These are phyloP conservation scores for Regulus satrapa DNA, from an alignment of 2,113 vertebrate species.

Conservation along the genomic window DNA sequence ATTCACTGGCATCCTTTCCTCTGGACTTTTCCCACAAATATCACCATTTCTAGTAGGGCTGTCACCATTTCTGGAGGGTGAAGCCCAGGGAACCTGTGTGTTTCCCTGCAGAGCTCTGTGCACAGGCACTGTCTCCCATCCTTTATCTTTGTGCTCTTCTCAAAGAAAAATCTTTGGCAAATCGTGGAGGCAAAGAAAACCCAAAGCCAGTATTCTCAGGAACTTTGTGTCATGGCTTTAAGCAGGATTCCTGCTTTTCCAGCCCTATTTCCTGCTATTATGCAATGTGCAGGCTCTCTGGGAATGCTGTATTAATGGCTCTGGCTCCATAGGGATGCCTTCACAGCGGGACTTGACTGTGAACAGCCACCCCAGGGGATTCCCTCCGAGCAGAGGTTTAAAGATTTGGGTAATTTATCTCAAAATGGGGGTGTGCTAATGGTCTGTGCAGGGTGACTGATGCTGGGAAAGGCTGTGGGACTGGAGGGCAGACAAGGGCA, in stretches of 20 bases:
- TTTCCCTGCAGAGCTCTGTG: not conserved
- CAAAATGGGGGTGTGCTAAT: not conserved
- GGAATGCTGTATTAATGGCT: not conserved
- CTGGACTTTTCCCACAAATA: not conserved
- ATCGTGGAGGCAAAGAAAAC: not conserved
- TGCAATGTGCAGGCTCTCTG: not conserved
- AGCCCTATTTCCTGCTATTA: rapidly evolving
- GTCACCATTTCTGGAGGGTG: not conserved
- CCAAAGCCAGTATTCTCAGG: not conserved
- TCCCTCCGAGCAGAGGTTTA: not conserved
- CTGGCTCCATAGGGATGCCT: not conserved
- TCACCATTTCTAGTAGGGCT: not conserved
- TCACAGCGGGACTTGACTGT: not conserved
- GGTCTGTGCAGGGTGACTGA: not conserved
- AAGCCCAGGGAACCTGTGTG: not conserved
- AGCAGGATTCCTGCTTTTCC: not conserved
- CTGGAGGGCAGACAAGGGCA: not conserved
- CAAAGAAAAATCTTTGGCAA: not conserved
- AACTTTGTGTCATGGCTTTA: not conserved
- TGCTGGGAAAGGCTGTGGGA: not conserved
- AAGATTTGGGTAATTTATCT: not conserved
- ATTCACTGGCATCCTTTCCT: not conserved
- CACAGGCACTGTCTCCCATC: too few relatives aligned
- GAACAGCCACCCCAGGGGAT: not conserved
- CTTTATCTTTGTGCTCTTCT: not conserved